These are phyloP conservation scores for Ophiodon elongatus DNA, from an alignment of 2,113 vertebrate genomes.

Conservation along the genomic window DNA sequence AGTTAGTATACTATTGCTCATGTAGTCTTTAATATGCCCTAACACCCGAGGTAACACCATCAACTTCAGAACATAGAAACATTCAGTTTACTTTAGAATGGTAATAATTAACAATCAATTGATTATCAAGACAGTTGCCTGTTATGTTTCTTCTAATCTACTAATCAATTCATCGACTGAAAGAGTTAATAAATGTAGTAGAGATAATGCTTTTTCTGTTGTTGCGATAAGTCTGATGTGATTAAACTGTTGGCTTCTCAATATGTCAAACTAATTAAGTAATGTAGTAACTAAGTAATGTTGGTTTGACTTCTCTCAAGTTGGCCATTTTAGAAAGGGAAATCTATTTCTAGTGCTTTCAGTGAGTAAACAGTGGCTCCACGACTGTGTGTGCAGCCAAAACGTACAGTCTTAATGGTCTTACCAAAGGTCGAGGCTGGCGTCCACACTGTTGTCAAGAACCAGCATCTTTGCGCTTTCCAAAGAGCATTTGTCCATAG, in stretches of 20 bases:
- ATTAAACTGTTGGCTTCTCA: background rate
- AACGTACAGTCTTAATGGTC: background rate
- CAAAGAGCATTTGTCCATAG: constrained; percentile 69
- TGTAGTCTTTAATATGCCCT: background rate
- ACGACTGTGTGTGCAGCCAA: background rate
- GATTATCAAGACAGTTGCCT: background rate
- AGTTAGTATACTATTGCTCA: background rate
- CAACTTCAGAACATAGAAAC: background rate
- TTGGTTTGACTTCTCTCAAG: background rate
- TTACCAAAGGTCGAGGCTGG: constrained; percentile 69
- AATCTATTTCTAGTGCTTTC: background rate
- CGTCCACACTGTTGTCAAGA: constrained; percentile 61
- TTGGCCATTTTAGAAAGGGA: too few relatives aligned
- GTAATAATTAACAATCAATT: background rate
- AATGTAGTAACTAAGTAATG: background rate
- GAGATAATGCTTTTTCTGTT: background rate
- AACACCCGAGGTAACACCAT: background rate
- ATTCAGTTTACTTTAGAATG: background rate
- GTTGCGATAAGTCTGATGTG: background rate
- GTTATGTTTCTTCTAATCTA: background rate
- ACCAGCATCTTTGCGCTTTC: constrained; percentile 39
- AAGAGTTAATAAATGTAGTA: too few relatives aligned
- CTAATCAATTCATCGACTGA: background rate
- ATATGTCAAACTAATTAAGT: background rate
- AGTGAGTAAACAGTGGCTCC: background rate